These are phyloP conservation scores for Branchellion lobata DNA, from an alignment of 2,888 invertebrate species.

Conservation along the genomic window DNA sequence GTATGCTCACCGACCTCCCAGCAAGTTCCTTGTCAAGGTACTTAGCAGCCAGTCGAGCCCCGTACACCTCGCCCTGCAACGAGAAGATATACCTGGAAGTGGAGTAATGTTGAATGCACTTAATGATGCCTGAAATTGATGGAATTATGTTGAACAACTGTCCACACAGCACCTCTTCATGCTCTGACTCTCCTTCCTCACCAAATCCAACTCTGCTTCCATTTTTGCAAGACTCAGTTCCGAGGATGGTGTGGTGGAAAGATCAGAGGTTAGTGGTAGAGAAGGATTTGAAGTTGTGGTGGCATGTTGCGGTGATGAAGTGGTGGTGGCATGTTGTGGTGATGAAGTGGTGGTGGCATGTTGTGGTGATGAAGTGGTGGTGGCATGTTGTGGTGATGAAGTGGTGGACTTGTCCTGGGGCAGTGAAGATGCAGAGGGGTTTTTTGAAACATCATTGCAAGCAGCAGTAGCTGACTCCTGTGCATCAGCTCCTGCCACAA, in stretches of 20 bases:
- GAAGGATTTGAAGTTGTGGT: too few relatives aligned
- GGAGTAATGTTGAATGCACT: too few relatives aligned
- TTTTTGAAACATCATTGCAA: background rate
- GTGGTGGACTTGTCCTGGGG: background rate
- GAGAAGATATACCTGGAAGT: slow-evolving; percentile 66
- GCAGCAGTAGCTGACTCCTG: slow-evolving; percentile 64
- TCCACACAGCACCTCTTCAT: slow-evolving; percentile 74
- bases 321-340: background rate
- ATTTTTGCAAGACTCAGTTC: slow-evolving; percentile 63
- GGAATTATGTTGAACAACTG: too few relatives aligned
- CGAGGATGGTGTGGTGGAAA: background rate
- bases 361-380: background rate
- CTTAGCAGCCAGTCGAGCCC: slow-evolving; percentile 79
- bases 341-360: background rate
- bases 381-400: background rate
- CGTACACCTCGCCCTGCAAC: slow-evolving; percentile 77
- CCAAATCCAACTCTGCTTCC: slow-evolving; percentile 63
- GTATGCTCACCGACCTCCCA: slow-evolving; percentile 62
- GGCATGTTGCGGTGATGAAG: too few relatives aligned
- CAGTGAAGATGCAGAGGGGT: background rate
- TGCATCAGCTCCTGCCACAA: too few relatives aligned
- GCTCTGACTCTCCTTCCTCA: slow-evolving; percentile 71
- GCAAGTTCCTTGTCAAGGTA: slow-evolving; percentile 83
- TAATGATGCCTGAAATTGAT: too few relatives aligned
- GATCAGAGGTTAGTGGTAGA: background rate